phyloP scores from a whole-genome alignment of 2,888 invertebrate species.

The Stratiomys singularior region DNA sequence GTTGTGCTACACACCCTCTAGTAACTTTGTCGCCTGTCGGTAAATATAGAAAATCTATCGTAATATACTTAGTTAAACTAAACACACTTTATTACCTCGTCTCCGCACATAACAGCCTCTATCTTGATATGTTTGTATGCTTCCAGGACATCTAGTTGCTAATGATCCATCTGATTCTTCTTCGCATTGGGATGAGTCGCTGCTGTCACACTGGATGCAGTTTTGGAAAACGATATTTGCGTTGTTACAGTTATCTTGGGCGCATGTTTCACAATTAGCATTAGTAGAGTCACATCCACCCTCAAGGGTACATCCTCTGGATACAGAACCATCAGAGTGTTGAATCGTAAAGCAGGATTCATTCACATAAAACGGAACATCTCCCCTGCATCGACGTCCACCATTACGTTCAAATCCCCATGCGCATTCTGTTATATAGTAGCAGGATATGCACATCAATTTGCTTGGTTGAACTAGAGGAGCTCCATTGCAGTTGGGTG shows the following conservation, averaged over 20 bases:
- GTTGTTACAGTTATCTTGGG: conserved; percentile 33
- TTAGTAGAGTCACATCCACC: neutral
- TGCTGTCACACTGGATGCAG: conserved; percentile 34
- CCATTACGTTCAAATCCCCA: conserved; percentile 33
- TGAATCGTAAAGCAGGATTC: conserved; percentile 26
- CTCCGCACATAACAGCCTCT: conserved; percentile 53
- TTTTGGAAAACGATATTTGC: conserved; percentile 22
- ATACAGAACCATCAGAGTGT: conserved; percentile 5
- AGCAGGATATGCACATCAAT: conserved; percentile 53
- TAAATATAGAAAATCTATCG: too few relatives aligned
- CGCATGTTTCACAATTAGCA: neutral
- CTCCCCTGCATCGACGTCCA: conserved; percentile 2
- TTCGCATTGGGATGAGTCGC: neutral
- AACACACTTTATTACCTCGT: conserved; percentile 49
- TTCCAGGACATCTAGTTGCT: conserved; percentile 29
- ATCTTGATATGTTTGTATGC: conserved; percentile 43
- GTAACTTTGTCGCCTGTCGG: conserved; percentile 42
- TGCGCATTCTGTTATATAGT: conserved; percentile 44
- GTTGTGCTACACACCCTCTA: conserved; percentile 21
- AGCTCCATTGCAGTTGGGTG: conserved; percentile 57
- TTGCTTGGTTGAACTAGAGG: conserved; percentile 42
- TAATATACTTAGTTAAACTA: neutral
- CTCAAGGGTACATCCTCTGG: conserved; percentile 28
- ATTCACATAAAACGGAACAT: conserved; percentile 20
- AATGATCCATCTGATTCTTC: neutral